phyloP scores from a whole-genome alignment of 2,113 vertebrate species.

The Chlorocebus sabaeus region DNA sequence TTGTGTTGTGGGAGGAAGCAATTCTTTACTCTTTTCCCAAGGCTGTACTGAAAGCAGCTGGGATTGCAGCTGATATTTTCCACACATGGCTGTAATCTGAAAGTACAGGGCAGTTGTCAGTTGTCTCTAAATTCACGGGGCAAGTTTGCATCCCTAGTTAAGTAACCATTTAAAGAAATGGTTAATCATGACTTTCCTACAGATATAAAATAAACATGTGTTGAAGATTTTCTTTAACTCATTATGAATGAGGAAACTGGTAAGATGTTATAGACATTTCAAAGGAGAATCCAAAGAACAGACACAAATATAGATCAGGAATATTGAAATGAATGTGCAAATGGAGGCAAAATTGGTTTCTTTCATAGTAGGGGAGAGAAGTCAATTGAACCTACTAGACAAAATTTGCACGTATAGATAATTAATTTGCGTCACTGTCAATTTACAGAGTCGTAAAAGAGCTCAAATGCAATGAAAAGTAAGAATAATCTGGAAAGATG shows the following conservation, averaged over 20 bases:
- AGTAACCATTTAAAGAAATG: conserved; percentile 39
- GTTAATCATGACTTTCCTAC: background rate
- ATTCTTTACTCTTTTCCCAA: background rate
- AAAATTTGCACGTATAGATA: background rate
- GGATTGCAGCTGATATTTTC: background rate
- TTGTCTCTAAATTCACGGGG: background rate
- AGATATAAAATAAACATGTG: background rate
- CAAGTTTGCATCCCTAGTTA: background rate
- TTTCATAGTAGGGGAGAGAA: background rate
- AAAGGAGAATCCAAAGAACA: background rate
- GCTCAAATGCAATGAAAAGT: background rate
- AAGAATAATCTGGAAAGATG: background rate
- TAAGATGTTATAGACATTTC: background rate
- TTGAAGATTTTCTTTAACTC: background rate
- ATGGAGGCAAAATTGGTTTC: background rate
- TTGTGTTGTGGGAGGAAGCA: background rate
- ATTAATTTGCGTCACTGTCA: background rate
- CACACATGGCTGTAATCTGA: background rate
- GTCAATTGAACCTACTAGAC: background rate
- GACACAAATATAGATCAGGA: background rate
- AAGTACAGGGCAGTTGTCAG: background rate
- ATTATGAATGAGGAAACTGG: background rate
- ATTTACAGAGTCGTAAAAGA: conserved; percentile 8
- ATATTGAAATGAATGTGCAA: background rate
- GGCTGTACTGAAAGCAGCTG: background rate